Evolutionary conservation across 2,888 invertebrate species (phyloP), one percentile per base, ranked within the genome.

Genomic region (Synergus japonicus): DNA sequence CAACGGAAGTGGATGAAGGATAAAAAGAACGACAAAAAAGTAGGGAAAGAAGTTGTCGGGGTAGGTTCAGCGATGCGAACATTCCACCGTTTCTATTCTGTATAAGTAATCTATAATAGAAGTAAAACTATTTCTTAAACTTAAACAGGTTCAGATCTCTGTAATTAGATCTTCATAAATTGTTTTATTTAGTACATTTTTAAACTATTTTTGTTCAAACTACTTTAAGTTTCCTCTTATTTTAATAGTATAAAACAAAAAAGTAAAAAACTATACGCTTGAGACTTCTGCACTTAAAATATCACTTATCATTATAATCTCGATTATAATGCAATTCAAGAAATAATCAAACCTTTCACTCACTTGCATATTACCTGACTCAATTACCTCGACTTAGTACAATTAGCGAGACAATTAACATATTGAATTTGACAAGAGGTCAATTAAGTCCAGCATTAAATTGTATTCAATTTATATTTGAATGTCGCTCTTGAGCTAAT

Each of bases 1-100:
- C 73, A 73, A 73, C 73, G 73, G 73, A 73, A 73, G 73, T 41
- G 73, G 73, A 73, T 54, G 37, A n/a, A 54, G 73, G 15, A 73
- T 73, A 41, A 73, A 73, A 73, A 73, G n/a, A 10, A n/a, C 9
- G 29, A 73, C n/a, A 73, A 73, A 69, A 73, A 73, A 73, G 9
- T 37, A 46, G 13, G 15, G 37, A 69, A 10, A 49, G 54, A 73
- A 69, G 12, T 22, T 60, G 18, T 60, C 60, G 12, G 22, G 18
- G 10, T 12, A 60, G 60, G 22, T 22, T 12, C 12, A 18, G 9
- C 18, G 58, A 60, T 22, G 22, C 60, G 60, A 60, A 22, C 18
- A 60, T 22, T 22, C 22, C 12, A 10, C 10, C 9, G 10, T 12
- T 22, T 22, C 10, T 60, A 13, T n/a, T 54, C 8, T n/a, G 2